A percentile compares a stretch with the other conserved stretches of the same genome.
phyloP scores from a whole-genome alignment of 1,140 invertebrate genomes.

The Drosophila nasuta region DNA sequence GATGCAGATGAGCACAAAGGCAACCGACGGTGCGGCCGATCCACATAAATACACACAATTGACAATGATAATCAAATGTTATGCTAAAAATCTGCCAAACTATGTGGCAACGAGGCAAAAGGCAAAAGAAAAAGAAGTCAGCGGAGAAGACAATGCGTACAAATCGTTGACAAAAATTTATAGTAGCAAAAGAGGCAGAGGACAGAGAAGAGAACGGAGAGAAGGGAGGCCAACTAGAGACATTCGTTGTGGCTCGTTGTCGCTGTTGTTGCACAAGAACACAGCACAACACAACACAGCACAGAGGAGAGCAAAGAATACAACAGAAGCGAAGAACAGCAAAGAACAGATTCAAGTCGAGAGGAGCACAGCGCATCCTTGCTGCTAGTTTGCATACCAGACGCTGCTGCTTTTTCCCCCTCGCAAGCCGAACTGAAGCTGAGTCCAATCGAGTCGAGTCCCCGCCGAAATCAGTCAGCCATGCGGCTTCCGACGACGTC shows the following conservation, averaged over 20 bases:
- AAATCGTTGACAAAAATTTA: conserved; percentile 84
- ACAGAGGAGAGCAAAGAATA: background rate
- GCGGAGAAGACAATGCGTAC: conserved; percentile 76
- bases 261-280: conserved; percentile 7
- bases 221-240: conserved; percentile 31
- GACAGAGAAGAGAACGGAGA: background rate
- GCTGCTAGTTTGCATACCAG: conserved; percentile 82
- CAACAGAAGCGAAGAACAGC: conserved; percentile 35
- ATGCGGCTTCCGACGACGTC: conserved; percentile 70
- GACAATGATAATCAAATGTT: conserved; percentile 81
- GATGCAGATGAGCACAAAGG: conserved; percentile 55
- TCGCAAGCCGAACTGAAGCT: background rate
- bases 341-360: conserved; percentile 46
- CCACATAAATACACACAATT: conserved; percentile 68
- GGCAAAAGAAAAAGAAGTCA: conserved; percentile 1
- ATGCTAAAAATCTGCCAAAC: conserved; percentile 74
- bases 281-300: conserved; percentile 19
- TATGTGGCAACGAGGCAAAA: conserved; percentile 29
- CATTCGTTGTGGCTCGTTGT: conserved; percentile 8
- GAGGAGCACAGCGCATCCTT: conserved; percentile 68
- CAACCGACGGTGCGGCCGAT: conserved; percentile 51
- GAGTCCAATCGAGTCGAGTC: conserved; percentile 29
- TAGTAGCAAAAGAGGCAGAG: conserved; percentile 65
- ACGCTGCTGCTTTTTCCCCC: conserved; percentile 9
- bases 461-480: conserved; percentile 69